Conservation (phyloP, 2,113 vertebrate genomes). For the Microcebus murinus region DNA sequence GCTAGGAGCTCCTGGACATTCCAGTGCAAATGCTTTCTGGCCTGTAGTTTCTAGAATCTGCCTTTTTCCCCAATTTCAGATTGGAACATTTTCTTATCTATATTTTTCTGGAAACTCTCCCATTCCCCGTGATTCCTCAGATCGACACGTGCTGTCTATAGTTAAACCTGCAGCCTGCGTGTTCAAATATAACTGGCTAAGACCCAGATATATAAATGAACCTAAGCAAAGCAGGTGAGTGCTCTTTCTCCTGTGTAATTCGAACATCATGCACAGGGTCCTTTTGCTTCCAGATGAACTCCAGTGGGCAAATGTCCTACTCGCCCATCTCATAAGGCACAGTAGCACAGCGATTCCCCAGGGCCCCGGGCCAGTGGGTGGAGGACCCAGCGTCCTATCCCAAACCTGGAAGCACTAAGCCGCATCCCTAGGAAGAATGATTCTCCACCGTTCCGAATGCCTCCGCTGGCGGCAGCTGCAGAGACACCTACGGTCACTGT, state of each 20-base stretch:
- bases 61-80: not conserved
- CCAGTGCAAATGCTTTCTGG: not conserved
- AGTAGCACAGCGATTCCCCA: not conserved
- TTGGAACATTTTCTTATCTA: not conserved
- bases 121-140: not conserved
- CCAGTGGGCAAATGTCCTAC: fast-evolving
- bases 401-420: not conserved
- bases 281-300: not conserved
- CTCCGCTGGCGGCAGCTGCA: fast-evolving
- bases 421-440: not conserved
- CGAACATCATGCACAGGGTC: fast-evolving
- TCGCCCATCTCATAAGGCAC: not conserved
- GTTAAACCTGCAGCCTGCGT: not conserved
- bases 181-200: not conserved
- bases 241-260: not conserved
- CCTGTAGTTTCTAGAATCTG: not conserved
- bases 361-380: no score
- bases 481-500: not conserved
- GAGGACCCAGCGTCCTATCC: not conserved
- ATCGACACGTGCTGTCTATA: not conserved
- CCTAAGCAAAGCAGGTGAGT: no score
- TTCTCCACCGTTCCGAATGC: fast-evolving
- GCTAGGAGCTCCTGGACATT: no score
- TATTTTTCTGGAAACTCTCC: not conserved
- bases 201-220: not conserved